A percentile compares a stretch with the other conserved stretches of the same genome.
These are phyloP conservation scores for Hypselothyrea guttata DNA, from an alignment of 2,888 invertebrate genomes.

Conservation along the genomic window DNA sequence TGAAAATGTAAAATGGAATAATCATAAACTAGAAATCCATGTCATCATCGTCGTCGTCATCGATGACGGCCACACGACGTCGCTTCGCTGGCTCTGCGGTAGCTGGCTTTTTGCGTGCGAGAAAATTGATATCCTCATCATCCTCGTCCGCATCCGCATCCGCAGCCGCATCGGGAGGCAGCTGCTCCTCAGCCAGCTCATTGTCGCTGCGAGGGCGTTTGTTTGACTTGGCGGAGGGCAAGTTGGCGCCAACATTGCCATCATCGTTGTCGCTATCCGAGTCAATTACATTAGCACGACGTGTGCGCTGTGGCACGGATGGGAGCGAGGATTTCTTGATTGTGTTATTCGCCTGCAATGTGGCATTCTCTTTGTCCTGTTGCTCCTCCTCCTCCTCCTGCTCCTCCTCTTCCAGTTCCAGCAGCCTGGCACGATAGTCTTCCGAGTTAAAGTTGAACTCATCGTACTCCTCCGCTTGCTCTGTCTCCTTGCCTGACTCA, in stretches of 20 bases:
- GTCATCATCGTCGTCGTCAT: conserved; percentile 80
- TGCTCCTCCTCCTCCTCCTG: conserved; percentile 21
- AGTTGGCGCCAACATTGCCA: conserved; percentile 37
- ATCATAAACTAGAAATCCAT: conserved; percentile 60
- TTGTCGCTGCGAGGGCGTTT: conserved; percentile 71
- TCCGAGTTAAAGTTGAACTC: conserved; percentile 81
- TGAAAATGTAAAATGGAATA: not conserved
- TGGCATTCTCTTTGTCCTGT: conserved; percentile 56
- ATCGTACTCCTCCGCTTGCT: conserved; percentile 50
- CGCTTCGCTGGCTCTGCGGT: conserved; percentile 74
- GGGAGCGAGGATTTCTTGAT: conserved; percentile 35
- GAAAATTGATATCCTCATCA: conserved; percentile 76
- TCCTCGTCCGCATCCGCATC: conserved; percentile 36
- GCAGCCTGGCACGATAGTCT: conserved; percentile 79
- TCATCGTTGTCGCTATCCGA: conserved; percentile 79
- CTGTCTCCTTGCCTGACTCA: conserved; percentile 42
- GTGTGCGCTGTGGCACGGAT: conserved; percentile 71
- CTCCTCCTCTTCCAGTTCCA: conserved; percentile 73
- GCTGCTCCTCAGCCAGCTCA: conserved; percentile 42
- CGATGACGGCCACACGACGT: conserved; percentile 80
- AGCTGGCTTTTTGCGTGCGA: conserved; percentile 74
- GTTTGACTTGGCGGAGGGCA: conserved; percentile 66
- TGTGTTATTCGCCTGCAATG: conserved; percentile 60
- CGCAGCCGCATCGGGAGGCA: conserved; percentile 27
- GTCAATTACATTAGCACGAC: conserved; percentile 81